Conservation (phyloP, 2,797 vertebrate species). For the Hozukius guyotensis region DNA sequence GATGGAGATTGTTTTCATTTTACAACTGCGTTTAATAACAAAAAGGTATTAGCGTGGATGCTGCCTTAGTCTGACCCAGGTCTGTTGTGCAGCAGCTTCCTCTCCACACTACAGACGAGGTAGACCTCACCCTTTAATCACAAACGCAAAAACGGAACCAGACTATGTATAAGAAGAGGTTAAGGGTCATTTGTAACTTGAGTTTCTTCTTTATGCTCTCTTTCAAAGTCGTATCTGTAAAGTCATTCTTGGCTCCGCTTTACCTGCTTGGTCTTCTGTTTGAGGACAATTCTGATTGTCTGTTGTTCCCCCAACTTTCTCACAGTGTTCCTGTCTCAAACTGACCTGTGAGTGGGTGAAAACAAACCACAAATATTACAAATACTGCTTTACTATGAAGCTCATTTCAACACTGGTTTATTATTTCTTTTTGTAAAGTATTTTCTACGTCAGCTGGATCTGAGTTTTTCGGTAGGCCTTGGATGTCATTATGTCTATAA, state of each 20-base stretch:
- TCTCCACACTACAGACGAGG: slow-evolving; percentile 29
- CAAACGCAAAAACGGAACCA: slow-evolving; percentile 9
- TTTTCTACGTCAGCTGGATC: slow-evolving; percentile 61
- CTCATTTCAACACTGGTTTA: slow-evolving; percentile 21
- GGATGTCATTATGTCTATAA: slow-evolving; percentile 24
- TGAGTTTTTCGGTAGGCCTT: slow-evolving; percentile 36
- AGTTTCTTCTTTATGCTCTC: slow-evolving; percentile 7
- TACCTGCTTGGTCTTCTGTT: slow-evolving; percentile 26
- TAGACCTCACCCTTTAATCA: slow-evolving; percentile 40
- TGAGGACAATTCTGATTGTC: not conserved
- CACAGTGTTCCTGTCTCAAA: slow-evolving; percentile 8
- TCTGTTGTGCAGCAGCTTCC: slow-evolving; percentile 35
- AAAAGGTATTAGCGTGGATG: too few relatives aligned
- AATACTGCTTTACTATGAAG: not conserved
- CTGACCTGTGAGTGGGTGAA: not conserved
- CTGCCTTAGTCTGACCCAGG: slow-evolving; percentile 11
- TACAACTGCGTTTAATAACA: too few relatives aligned
- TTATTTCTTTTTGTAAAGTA: slow-evolving; percentile 57
- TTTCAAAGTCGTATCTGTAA: slow-evolving; percentile 27
- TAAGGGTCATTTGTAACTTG: slow-evolving; percentile 34
- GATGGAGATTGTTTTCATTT: too few relatives aligned
- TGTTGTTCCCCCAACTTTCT: not conserved
- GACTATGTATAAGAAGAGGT: slow-evolving; percentile 13
- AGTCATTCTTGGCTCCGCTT: slow-evolving; percentile 26
- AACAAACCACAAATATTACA: slow-evolving; percentile 6